Percentiles rank a stretch among this genome's conserved stretches.
phyloP scores from a whole-genome alignment of 2,113 vertebrate genomes.

The Heterocephalus glaber region DNA sequence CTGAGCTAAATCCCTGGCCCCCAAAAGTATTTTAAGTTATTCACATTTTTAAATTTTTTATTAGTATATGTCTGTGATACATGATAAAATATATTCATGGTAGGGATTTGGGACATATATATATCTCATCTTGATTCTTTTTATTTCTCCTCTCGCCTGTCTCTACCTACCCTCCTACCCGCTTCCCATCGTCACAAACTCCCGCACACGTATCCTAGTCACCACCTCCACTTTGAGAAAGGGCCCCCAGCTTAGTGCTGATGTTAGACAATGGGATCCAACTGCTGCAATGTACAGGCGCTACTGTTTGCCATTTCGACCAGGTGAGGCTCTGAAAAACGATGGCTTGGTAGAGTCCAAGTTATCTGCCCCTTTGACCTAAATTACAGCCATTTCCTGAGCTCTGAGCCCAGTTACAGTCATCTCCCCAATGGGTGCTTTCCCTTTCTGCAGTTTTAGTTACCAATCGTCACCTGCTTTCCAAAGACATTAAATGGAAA shows the following conservation, averaged over 20 bases:
- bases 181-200: background rate
- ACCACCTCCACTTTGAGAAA: background rate
- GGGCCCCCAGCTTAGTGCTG: background rate
- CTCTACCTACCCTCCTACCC: background rate
- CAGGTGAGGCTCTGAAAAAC: background rate
- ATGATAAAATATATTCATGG: background rate
- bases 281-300: fast-evolving
- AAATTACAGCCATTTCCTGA: background rate
- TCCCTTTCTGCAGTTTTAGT: background rate
- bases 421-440: background rate
- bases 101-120: background rate
- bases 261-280: fast-evolving
- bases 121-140: background rate
- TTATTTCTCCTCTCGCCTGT: background rate
- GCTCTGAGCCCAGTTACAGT: background rate
- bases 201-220: background rate
- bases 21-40: background rate
- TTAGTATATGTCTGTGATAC: background rate
- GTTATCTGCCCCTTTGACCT: background rate
- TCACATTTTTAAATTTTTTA: background rate
- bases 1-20: too few species aligned
- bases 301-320: background rate
- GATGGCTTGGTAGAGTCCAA: background rate
- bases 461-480: background rate
- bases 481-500: background rate